phyloP scores from a whole-genome alignment of 1,140 invertebrate genomes.

The Musca domestica region DNA sequence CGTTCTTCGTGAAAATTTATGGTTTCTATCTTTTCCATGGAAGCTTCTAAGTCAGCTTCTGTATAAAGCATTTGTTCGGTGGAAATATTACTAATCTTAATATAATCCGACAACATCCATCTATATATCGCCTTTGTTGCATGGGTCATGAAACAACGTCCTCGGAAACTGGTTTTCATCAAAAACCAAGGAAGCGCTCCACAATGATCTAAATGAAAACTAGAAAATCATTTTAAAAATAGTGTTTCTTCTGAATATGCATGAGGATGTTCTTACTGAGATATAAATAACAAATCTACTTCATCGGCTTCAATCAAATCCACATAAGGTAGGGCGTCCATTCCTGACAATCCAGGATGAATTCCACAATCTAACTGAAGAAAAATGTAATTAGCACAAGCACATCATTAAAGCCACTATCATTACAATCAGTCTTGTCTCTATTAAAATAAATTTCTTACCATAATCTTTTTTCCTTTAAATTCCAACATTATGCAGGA shows the following conservation, averaged over 20 bases:
- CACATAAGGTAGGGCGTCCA: slow-evolving; percentile 97
- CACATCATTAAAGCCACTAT: neutral
- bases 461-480: slow-evolving; percentile 99
- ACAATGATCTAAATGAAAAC: slow-evolving; percentile 98
- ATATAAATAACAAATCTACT: slow-evolving; percentile 94
- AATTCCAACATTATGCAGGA: slow-evolving; percentile 98
- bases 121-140: slow-evolving; percentile 99
- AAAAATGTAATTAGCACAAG: neutral
- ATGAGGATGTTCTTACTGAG: slow-evolving; percentile 81
- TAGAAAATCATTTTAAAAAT: slow-evolving; percentile 49
- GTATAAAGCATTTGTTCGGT: slow-evolving; percentile 98
- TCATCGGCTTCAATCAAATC: slow-evolving; percentile 97
- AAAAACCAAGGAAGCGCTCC: slow-evolving; percentile 98
- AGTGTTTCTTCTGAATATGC: neutral
- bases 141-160: slow-evolving; percentile 99
- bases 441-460: slow-evolving; percentile 47
- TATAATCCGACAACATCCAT: slow-evolving; percentile 98
- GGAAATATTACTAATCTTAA: slow-evolving; percentile 98
- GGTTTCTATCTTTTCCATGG: slow-evolving; percentile 98
- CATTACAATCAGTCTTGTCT: neutral
- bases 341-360: slow-evolving; percentile 94
- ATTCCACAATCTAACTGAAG: slow-evolving; percentile 94
- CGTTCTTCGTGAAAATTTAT: slow-evolving; percentile 99
- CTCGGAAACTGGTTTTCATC: slow-evolving; percentile 96
- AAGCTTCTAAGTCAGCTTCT: slow-evolving; percentile 93